Percentiles rank a stretch among this genome's conserved stretches.
Conservation (phyloP, 2,797 vertebrate species). For the Bufotes viridis region DNA sequence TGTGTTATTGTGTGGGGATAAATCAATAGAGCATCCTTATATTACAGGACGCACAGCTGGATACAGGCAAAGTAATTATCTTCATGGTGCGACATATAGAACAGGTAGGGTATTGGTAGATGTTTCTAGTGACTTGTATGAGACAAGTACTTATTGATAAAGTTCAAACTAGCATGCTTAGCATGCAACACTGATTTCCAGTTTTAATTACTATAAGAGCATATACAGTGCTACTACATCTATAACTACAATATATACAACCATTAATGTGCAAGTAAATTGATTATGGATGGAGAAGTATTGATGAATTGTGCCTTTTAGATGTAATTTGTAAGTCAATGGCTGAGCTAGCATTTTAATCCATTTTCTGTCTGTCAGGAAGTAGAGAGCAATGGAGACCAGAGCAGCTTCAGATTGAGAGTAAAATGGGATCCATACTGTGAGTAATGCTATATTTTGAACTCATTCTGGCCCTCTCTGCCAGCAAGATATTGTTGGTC, state of each 20-base stretch:
- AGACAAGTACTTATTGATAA: constrained; percentile 16
- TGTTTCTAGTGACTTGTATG: not conserved
- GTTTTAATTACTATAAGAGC: not conserved
- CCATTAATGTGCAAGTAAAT: not conserved
- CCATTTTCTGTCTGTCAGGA: too few species aligned
- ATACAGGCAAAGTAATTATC: constrained; percentile 26
- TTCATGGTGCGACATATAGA: not conserved
- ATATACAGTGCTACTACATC: not conserved
- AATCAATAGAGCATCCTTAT: constrained; percentile 28
- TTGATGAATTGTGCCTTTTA: not conserved
- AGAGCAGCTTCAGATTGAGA: too few species aligned
- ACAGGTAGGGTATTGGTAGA: not conserved
- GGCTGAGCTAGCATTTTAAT: too few species aligned
- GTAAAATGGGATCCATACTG: too few species aligned
- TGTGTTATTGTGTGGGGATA: not conserved
- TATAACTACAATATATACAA: not conserved
- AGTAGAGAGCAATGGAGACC: too few species aligned
- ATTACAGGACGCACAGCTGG: not conserved
- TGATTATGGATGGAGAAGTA: not conserved
- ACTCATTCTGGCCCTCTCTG: too few species aligned
- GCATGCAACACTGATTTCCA: not conserved
- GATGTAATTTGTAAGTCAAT: not conserved
- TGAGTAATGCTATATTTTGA: too few species aligned
- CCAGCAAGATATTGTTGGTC: too few species aligned
- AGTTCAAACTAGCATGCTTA: not conserved